phyloP scores from a whole-genome alignment of 2,888 invertebrate genomes.

The Ormyrus thymus region DNA sequence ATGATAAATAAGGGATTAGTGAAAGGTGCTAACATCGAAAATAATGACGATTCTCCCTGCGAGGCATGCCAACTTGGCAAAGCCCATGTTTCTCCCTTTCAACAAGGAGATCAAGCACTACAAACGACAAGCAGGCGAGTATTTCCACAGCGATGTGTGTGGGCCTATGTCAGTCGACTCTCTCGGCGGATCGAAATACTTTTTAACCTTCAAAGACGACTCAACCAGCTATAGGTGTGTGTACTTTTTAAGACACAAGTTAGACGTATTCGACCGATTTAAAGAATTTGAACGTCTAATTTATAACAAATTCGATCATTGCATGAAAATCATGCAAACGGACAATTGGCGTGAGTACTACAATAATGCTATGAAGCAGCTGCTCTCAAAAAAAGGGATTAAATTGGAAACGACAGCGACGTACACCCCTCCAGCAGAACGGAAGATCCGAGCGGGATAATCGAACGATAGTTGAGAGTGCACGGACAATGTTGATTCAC shows the following conservation, averaged over 20 bases:
- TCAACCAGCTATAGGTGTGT: conserved; percentile 52
- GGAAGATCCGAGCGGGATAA: conserved; percentile 51
- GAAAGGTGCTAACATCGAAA: conserved; percentile 27
- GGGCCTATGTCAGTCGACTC: conserved; percentile 60
- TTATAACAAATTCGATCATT: conserved; percentile 26
- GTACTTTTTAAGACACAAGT: conserved; percentile 49
- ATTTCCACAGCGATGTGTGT: conserved; percentile 60
- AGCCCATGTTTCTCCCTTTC: conserved; percentile 55
- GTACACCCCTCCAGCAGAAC: conserved; percentile 56
- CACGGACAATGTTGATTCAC: conserved; percentile 45
- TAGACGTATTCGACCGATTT: conserved; percentile 41
- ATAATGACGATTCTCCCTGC: conserved; percentile 56
- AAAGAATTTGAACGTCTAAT: conserved; percentile 36
- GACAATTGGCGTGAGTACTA: conserved; percentile 53
- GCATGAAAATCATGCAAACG: conserved; percentile 21
- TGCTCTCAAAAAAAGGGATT: conserved; percentile 39
- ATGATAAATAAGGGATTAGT: conserved; percentile 35
- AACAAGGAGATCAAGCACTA: not conserved
- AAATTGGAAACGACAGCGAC: conserved; percentile 46
- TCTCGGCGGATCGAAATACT: conserved; percentile 57
- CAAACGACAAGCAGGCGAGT: conserved; percentile 43
- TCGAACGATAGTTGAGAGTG: conserved; percentile 47
- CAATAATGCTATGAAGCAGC: conserved; percentile 35
- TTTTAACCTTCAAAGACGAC: conserved; percentile 60
- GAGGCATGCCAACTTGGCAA: conserved; percentile 60